These are phyloP conservation scores for Campylorhamphus procurvoides DNA, from an alignment of 2,113 vertebrate genomes.

Conservation along the genomic window DNA sequence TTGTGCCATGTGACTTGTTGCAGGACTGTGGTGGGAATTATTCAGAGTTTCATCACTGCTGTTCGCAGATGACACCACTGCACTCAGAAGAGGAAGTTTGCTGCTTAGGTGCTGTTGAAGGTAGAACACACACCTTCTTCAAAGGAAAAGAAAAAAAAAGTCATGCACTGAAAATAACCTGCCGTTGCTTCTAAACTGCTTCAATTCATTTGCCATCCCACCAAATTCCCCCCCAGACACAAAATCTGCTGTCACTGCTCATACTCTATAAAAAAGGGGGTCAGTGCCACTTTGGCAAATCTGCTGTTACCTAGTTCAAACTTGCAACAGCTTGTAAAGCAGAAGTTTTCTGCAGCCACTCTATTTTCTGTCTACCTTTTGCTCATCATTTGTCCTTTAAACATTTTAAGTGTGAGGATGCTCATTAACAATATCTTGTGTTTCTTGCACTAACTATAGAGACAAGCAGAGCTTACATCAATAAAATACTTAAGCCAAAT, in stretches of 20 bases:
- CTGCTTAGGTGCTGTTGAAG: constrained; percentile 85
- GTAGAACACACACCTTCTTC: constrained; percentile 88
- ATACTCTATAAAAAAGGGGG: neutral
- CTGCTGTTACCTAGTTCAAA: neutral
- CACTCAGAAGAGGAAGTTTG: constrained; percentile 54
- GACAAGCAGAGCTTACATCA: neutral
- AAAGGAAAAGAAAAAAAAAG: neutral
- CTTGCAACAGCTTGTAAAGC: neutral
- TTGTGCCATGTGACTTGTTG: constrained; percentile 64
- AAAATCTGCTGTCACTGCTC: neutral
- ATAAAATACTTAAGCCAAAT: neutral
- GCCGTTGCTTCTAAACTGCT: neutral
- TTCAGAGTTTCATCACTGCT: constrained; percentile 57
- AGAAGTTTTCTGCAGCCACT: neutral
- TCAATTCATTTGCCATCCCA: neutral
- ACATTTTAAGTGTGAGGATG: neutral
- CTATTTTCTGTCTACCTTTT: neutral
- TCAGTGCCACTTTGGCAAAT: neutral
- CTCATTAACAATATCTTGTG: neutral
- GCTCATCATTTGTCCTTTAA: neutral
- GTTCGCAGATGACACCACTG: constrained; percentile 29
- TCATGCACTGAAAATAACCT: neutral
- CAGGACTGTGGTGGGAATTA: constrained; percentile 57
- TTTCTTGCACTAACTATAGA: neutral
- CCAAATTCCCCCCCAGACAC: neutral